These are phyloP conservation scores for Amphibalanus amphitrite DNA, from an alignment of 1,140 invertebrate species.

Conservation along the genomic window DNA sequence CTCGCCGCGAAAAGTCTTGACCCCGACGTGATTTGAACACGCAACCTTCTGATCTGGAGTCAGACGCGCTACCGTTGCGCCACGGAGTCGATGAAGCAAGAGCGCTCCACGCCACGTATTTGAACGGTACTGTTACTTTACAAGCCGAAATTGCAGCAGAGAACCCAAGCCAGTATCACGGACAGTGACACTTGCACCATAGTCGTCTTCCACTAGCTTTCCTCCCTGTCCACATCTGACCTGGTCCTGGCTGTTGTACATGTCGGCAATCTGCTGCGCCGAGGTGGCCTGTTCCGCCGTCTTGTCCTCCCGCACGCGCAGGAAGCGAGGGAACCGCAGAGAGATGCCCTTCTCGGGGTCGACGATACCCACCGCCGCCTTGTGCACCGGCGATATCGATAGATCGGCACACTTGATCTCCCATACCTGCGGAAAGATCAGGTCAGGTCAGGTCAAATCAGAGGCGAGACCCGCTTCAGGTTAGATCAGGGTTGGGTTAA, in stretches of 20 bases:
- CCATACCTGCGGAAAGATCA: slow-evolving; percentile 53
- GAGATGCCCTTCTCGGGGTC: slow-evolving; percentile 89
- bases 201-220: neutral
- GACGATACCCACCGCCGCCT: slow-evolving; percentile 72
- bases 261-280: slow-evolving; percentile 56
- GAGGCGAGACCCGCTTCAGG: too few species aligned
- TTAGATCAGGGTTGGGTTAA: too few species aligned
- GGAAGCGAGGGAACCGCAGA: slow-evolving; percentile 84
- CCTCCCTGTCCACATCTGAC: neutral
- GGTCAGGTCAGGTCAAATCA: too few species aligned
- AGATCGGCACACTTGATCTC: slow-evolving; percentile 98
- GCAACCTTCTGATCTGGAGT: too few species aligned
- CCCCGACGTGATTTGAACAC: too few species aligned
- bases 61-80: too few species aligned
- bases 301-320: slow-evolving; percentile 88
- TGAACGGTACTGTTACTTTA: neutral
- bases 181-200: neutral
- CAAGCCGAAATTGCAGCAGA: neutral
- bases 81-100: neutral
- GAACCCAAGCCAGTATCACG: neutral
- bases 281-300: slow-evolving; percentile 77
- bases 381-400: slow-evolving; percentile 86
- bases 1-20: neutral
- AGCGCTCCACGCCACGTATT: neutral
- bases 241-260: slow-evolving; percentile 81